phyloP scores from a whole-genome alignment of 2,797 vertebrate species.

The Pseudotriccus pelzelni region DNA sequence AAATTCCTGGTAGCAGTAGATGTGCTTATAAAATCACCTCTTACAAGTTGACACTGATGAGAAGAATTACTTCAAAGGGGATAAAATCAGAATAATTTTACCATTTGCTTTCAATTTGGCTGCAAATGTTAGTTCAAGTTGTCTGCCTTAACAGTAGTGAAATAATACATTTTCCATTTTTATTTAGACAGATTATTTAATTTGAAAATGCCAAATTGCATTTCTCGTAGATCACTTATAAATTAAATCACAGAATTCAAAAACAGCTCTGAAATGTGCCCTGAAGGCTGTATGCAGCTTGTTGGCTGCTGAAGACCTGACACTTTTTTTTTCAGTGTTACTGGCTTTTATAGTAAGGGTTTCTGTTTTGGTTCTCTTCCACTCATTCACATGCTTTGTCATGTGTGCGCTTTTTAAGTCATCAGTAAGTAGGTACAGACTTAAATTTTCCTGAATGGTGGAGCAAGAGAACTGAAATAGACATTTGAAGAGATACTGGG shows the following conservation, averaged over 20 bases:
- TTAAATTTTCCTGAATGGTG: background rate
- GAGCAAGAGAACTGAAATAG: background rate
- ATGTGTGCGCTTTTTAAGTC: background rate
- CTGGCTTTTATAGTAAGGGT: background rate
- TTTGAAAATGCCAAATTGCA: constrained; percentile 7
- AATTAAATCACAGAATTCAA: constrained; percentile 9
- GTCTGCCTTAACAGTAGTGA: background rate
- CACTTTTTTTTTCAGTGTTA: background rate
- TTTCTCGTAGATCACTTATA: background rate
- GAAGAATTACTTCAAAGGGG: background rate
- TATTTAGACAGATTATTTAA: constrained; percentile 14
- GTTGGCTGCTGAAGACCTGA: background rate
- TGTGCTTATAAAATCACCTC: background rate
- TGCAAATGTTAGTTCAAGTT: background rate
- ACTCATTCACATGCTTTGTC: background rate
- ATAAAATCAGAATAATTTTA: background rate
- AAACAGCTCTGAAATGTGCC: background rate
- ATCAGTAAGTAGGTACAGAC: background rate
- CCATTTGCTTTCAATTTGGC: background rate
- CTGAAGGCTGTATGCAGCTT: background rate
- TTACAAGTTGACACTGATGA: background rate
- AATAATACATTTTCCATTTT: background rate
- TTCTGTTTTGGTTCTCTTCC: background rate
- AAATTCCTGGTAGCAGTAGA: background rate
- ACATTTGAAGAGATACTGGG: background rate